Conservation (phyloP, 2,113 vertebrate species). For the Stigmatopora argus region DNA sequence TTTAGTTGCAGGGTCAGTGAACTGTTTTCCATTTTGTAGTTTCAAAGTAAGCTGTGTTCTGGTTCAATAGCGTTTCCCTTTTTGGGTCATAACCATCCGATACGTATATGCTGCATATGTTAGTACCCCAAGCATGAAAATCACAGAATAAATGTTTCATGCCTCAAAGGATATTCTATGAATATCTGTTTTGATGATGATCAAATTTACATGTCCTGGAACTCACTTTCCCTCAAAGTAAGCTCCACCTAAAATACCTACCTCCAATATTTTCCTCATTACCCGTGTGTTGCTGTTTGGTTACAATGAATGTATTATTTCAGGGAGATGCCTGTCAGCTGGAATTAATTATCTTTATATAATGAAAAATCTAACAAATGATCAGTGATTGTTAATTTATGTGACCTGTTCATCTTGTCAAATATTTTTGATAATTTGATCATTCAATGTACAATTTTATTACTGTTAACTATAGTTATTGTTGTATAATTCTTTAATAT, state of each 20-base stretch:
- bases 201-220: constrained; percentile 36
- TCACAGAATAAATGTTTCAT: constrained; percentile 13
- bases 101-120: background rate
- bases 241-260: constrained; percentile 29
- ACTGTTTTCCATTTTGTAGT: too few relatives aligned
- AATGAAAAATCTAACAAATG: background rate
- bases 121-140: constrained; percentile 20
- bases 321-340: constrained; percentile 27
- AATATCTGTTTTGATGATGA: constrained; percentile 34
- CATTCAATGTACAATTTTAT: too few relatives aligned
- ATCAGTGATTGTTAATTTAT: constrained; percentile 12
- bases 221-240: constrained; percentile 11
- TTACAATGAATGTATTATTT: constrained; percentile 34
- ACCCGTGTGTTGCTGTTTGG: constrained; percentile 32
- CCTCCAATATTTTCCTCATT: constrained; percentile 21
- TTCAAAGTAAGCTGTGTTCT: background rate
- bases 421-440: background rate
- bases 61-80: background rate
- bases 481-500: too few relatives aligned
- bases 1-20: too few relatives aligned
- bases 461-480: too few relatives aligned
- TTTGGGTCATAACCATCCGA: background rate
- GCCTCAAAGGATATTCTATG: background rate
- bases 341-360: constrained; percentile 22
- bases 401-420: background rate